Evolutionary conservation across 2,888 invertebrate species (phyloP).

Genomic region (Megastigmus dorsalis): DNA sequence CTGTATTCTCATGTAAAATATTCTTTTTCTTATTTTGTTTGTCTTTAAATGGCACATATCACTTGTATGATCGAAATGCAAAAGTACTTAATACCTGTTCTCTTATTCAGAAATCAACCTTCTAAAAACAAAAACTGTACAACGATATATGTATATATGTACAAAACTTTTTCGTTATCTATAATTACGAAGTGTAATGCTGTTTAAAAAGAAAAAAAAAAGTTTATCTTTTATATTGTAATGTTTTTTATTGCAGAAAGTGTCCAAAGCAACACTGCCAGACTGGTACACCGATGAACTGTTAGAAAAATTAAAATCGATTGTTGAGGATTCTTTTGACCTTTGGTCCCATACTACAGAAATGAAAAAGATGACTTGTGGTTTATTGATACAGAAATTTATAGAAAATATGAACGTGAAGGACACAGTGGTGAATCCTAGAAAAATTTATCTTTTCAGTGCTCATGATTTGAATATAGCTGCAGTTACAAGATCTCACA

Average conservation of each 20-base stretch:
- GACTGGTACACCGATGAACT: conserved; percentile 60
- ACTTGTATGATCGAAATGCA: too few relatives aligned
- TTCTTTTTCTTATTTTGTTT: neutral
- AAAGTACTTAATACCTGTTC: too few relatives aligned
- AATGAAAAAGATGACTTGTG: conserved; percentile 56
- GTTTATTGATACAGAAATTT: conserved; percentile 56
- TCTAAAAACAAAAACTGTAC: too few relatives aligned
- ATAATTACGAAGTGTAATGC: too few relatives aligned
- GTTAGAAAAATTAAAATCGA: conserved; percentile 35
- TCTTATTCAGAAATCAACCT: too few relatives aligned
- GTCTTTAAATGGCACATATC: too few relatives aligned
- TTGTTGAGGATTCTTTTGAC: conserved; percentile 47
- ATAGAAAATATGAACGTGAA: conserved; percentile 57
- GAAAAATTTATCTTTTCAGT: conserved; percentile 63
- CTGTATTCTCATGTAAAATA: conserved; percentile 20
- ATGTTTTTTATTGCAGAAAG: conserved; percentile 57
- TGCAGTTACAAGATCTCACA: conserved; percentile 54
- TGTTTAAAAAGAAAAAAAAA: too few relatives aligned
- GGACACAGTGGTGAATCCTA: neutral
- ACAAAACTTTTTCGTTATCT: too few relatives aligned
- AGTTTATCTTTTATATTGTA: conserved; percentile 13
- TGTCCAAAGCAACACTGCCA: conserved; percentile 54
- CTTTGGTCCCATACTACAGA: conserved; percentile 54
- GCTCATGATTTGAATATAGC: conserved; percentile 61
- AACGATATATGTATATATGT: too few relatives aligned